Conservation (phyloP, 1,140 invertebrate genomes). For the Heliconius himera region DNA sequence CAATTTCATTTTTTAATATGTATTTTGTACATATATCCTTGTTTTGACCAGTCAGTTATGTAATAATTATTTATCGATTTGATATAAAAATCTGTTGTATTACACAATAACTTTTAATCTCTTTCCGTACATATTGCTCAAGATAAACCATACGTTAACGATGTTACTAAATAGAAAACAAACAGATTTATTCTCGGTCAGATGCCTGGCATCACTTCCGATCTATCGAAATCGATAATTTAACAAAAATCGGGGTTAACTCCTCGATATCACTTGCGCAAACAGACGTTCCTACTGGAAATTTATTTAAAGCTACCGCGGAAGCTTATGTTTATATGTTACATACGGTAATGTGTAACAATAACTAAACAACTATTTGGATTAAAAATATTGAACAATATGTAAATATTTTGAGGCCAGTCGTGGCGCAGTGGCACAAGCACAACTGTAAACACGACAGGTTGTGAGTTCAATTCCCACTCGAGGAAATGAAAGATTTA, state of each 20-base stretch:
- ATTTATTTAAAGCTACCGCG: constrained; percentile 53
- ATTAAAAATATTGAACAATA: neutral
- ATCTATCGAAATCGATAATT: constrained; percentile 61
- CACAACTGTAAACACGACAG: too few species aligned
- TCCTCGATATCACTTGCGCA: constrained; percentile 71
- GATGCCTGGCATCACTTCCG: constrained; percentile 54
- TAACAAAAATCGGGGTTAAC: constrained; percentile 71
- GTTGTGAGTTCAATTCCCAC: too few species aligned
- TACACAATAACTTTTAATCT: neutral
- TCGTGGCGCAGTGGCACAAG: too few species aligned
- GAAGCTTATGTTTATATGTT: constrained; percentile 31
- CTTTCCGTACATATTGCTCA: neutral
- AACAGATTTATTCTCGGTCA: constrained; percentile 55
- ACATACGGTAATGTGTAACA: constrained; percentile 14
- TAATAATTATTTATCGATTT: neutral
- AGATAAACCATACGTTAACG: neutral
- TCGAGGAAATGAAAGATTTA: too few species aligned
- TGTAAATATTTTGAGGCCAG: neutral
- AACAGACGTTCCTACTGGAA: constrained; percentile 46
- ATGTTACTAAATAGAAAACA: constrained; percentile 49
- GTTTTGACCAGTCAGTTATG: neutral
- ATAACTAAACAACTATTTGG: neutral
- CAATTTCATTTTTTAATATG: neutral
- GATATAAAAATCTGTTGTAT: neutral
- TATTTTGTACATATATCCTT: neutral